Base-by-base conservation (phyloP, 37 sponge, comb jelly and placozoan species). In the Hormiphora californensis region DNA sequence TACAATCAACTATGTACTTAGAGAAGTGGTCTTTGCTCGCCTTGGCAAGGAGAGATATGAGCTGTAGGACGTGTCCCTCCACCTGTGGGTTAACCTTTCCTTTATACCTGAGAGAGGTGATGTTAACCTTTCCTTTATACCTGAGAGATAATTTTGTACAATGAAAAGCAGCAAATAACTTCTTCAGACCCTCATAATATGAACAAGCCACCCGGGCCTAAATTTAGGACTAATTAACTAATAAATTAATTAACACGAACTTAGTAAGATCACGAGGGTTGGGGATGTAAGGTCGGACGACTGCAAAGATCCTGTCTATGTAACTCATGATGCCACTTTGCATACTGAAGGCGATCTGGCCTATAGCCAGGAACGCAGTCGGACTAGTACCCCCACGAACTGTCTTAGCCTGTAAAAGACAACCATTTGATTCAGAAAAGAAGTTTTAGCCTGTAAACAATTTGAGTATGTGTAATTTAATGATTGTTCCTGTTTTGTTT, bases 261-360 rank as follows among this genome's bases (percentile, higher is more conserved):
- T 86, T 86, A 34, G 59, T 17, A 22, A 54, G 61, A 19, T 59
- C 86, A 1, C 5, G 5, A 54, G 46, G 85, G 69, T 38, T 65
- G 0, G 88, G 86, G 21, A 90, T 44, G 43, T 54, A 46, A n/a
- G 55, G 61, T 55, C 63, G 39, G 38, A 90, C 88, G 46, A 86
- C 69, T 0, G 46, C 67, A 25, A 90, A 39, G 0, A 90, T 90
- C 23, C 68, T 63, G 41, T 85, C 61, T 9, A 90, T 39, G 85
- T 90, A 87, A 17, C 86, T 63, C 0, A 62, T 53, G 81, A 95
- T 90, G 22, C 90, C 57, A 46, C 91, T 90, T 86, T 90, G 89
- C 32, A 95, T 90, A 3, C 91, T 93, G 32, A 87, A 90, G 2
- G 90, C 92, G 87, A 91, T 91, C 31, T 89, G 89, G 25, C 95